Conservation (phyloP, 2,113 vertebrate genomes). For the Mesembrinibis cayennensis region DNA sequence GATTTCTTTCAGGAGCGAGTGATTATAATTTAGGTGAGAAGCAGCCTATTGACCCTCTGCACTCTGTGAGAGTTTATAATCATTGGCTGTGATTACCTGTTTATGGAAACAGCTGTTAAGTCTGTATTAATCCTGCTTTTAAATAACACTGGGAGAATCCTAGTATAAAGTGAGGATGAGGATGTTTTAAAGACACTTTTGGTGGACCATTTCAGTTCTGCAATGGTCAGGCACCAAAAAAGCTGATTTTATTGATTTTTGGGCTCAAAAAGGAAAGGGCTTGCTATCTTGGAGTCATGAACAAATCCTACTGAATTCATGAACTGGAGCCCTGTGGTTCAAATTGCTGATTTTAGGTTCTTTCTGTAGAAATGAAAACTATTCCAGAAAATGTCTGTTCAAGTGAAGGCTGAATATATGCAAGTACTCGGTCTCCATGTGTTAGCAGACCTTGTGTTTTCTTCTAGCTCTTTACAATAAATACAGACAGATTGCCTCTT, state of each 20-base stretch:
- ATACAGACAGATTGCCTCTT: neutral
- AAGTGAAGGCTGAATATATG: neutral
- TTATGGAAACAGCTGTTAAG: neutral
- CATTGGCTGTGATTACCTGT: neutral
- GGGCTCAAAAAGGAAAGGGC: neutral
- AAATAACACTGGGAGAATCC: neutral
- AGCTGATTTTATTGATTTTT: neutral
- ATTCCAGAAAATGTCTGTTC: neutral
- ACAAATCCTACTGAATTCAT: neutral
- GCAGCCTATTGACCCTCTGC: neutral
- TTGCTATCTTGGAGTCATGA: neutral
- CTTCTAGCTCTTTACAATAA: neutral
- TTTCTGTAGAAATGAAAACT: neutral
- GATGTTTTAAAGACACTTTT: neutral
- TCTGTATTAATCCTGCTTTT: neutral
- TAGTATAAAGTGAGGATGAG: neutral
- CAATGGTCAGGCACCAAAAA: neutral
- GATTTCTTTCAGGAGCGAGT: neutral
- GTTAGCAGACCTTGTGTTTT: neutral
- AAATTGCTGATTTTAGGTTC: neutral
- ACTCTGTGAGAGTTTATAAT: neutral
- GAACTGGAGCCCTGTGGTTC: neutral
- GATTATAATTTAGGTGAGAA: neutral
- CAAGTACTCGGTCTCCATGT: neutral
- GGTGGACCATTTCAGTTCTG: neutral